Base-by-base conservation (phyloP, 2,797 vertebrate genomes). In the Oceanodroma leucorhoa region DNA sequence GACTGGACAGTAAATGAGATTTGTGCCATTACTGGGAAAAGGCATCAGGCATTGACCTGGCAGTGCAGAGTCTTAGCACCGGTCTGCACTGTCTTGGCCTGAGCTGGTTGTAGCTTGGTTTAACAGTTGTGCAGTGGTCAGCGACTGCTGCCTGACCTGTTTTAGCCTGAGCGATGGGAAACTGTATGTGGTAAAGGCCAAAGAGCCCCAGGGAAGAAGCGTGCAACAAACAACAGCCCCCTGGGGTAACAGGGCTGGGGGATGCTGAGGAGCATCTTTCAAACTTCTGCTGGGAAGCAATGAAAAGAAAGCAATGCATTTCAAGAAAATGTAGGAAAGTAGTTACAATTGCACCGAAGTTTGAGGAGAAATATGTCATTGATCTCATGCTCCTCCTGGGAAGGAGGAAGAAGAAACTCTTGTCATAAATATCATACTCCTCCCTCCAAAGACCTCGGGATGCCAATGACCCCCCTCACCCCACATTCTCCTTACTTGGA, bases 381-480 rank as follows among this genome's bases (percentile, higher is more conserved):
- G 22, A 58, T 8, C 14, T 58, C 24, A 38, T 45, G 11, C 3
- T 58, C 27, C 18, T 71, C 17, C 40, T 40, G 34, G 13, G 11
- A 82, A 55, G 10, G 18, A 82, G 26, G 30, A 60, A 19, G 40
- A 64, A 83, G 45, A 67, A 83, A 71, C 12, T 32, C 4, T 45
- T 30, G 53, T 75, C 46, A 43, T 17, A 41, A 87, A 26, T 3
- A 30, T 58, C 11, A 10, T 67, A 30, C 3, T 57, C 11, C 21
- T 81, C 19, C 20, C n/a, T 55, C 11, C 27, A 57, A 61, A 65
- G 45, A 46, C 6, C 40, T 38, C 5, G 3, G 2, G 9, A 46
- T 55, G 9, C 17, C 48, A 79, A 19, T 62, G 34, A 66, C 10
- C 2, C 3, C 2, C 2, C 1, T 2, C 22, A 8, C 4, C 6